These are phyloP conservation scores for Cephalotes varians DNA, from an alignment of 2,888 invertebrate genomes.

Conservation along the genomic window DNA sequence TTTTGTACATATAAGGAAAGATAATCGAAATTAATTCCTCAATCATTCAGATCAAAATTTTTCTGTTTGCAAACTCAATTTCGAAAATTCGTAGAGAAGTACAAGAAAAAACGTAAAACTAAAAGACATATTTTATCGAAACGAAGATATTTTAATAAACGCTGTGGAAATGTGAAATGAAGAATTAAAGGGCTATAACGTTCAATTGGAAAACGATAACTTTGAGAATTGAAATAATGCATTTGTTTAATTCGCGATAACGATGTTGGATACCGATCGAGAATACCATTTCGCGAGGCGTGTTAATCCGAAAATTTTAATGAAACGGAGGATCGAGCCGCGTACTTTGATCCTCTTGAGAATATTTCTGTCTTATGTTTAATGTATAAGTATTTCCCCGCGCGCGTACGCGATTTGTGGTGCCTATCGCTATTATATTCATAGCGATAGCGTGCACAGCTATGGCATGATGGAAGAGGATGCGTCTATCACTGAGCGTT, in stretches of 20 bases:
- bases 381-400: background rate
- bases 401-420: background rate
- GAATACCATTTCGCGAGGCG: background rate
- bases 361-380: slow-evolving; percentile 27
- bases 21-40: background rate
- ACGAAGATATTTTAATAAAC: background rate
- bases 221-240: background rate
- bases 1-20: background rate
- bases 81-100: background rate
- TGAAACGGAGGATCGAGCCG: slow-evolving; percentile 3
- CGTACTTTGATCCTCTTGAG: background rate
- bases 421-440: background rate
- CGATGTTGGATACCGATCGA: background rate
- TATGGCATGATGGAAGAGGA: background rate
- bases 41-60: background rate
- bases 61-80: background rate
- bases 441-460: background rate
- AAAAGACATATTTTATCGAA: slow-evolving; percentile 1
- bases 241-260: background rate
- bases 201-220: background rate
- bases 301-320: slow-evolving; percentile 15
- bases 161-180: slow-evolving; percentile 7
- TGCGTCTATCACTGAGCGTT: background rate
- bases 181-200: background rate
- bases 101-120: background rate